phyloP scores from a whole-genome alignment of 2,113 vertebrate genomes.

The Brachyistius frenatus region DNA sequence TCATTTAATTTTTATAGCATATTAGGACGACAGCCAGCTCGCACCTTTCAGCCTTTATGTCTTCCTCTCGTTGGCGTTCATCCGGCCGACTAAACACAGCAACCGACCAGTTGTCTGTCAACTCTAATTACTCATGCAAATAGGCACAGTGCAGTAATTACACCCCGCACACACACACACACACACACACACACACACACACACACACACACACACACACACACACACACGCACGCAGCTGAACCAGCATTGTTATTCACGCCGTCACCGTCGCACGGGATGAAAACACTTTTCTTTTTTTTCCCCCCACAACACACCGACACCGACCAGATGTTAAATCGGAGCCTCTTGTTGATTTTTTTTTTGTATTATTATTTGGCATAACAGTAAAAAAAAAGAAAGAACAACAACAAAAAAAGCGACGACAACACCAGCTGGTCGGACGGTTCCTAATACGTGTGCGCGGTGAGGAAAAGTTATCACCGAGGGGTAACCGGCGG shows the following conservation, averaged over 20 bases:
- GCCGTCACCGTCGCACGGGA: background rate
- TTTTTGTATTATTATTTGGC: no score
- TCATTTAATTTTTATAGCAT: constrained; percentile 13
- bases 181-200: constrained; percentile 58
- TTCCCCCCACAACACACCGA: background rate
- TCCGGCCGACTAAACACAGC: constrained; percentile 37
- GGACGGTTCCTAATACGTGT: no score
- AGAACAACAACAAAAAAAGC: no score
- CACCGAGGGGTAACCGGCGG: no score
- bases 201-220: constrained; percentile 61
- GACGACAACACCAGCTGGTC: no score
- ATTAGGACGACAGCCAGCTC: constrained; percentile 6
- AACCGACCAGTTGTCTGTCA: constrained; percentile 48
- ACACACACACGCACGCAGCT: constrained; percentile 1
- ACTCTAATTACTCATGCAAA: constrained; percentile 83
- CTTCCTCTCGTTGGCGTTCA: constrained; percentile 35
- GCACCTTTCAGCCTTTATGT: constrained; percentile 10
- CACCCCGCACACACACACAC: constrained; percentile 80
- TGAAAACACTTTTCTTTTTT: background rate
- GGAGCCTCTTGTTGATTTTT: no score
- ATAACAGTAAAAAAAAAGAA: no score
- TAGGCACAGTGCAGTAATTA: constrained; percentile 88
- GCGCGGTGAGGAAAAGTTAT: no score
- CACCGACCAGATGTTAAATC: background rate
- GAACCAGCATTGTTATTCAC: background rate